Base-by-base conservation (phyloP, 2,113 vertebrate species). In the Sebastes schlegelii region DNA sequence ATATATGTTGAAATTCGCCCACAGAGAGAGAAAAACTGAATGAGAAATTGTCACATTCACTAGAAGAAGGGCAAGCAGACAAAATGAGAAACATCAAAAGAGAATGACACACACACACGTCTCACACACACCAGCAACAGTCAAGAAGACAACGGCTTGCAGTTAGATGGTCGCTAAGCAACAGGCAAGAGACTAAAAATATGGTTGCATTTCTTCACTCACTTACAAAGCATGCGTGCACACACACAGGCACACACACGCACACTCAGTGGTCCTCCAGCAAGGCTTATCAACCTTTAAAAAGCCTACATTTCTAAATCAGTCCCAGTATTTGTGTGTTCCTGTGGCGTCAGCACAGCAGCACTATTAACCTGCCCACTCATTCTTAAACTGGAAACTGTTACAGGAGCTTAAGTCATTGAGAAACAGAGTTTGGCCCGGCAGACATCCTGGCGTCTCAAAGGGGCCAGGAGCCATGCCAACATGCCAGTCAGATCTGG, bases 111-210 rank as follows among this genome's bases (percentile, higher is more conserved):
- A 63, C 48, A 74, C 82, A 66, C 61, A 72, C 79, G 64, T 48
- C 87, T 61, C 72, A 48, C 81, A 84, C 63, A 55, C 46, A 84
- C 64, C 67, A 62, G 83, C 84, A 74, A 88, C 86, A 85, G 86
- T 80, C 88, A 91, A 87, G 70, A 89, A 88, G 91, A 93, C 91
- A 92, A 86, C 83, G 80, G 86, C 91, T 92, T 82, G 70, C 76
- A 77, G 86, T 78, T 45, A 73, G 79, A 77, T 80, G 86, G 94
- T 95, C 88, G 89, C 95, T 93, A 93, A 94, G 95, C 94, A 95
- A 95, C 95, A 94, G 86, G 84, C 82, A 85, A 88, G 78, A 88
- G 83, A 77, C 92, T 93, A 95, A 94, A 95, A 95, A 94, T 93
- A 85, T 83, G 83, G 83, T 80, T 62, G 83, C 79, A 74, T 88